A percentile compares a stretch with the other conserved stretches of the same genome.
These are phyloP conservation scores for Neostethus bicornis DNA, from an alignment of 2,797 vertebrate genomes.

Conservation along the genomic window DNA sequence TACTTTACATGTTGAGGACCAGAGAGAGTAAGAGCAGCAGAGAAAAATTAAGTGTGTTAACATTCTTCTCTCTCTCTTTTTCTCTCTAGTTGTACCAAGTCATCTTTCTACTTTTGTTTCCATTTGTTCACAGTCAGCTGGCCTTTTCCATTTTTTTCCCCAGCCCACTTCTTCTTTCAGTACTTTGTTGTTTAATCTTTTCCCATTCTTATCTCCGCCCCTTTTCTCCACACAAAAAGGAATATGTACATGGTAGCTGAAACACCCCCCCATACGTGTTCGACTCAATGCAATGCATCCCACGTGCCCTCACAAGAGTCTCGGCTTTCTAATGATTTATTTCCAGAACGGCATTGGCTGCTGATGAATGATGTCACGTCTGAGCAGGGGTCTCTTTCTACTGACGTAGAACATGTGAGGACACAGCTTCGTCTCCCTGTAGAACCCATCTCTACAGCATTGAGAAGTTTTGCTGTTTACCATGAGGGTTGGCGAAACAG, in stretches of 20 bases:
- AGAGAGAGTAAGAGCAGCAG: constrained; percentile 48
- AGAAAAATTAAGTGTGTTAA: constrained; percentile 54
- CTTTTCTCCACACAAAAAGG: neutral
- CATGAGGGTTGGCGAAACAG: neutral
- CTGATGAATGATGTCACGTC: constrained; percentile 28
- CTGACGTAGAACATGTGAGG: constrained; percentile 13
- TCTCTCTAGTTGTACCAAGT: constrained; percentile 36
- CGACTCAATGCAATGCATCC: neutral
- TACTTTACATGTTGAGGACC: constrained; percentile 57
- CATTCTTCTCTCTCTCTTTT: constrained; percentile 64
- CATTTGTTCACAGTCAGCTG: constrained; percentile 54
- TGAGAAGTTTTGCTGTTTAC: constrained; percentile 6
- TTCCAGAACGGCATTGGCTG: constrained; percentile 16
- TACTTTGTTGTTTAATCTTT: neutral
- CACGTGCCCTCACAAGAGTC: neutral
- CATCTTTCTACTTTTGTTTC: constrained; percentile 54
- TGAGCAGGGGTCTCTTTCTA: constrained; percentile 12
- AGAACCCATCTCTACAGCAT: no score
- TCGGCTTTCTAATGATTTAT: constrained; percentile 11
- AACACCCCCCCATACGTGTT: neutral
- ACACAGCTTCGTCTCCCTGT: neutral
- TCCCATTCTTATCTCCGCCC: neutral
- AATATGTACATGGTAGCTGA: neutral
- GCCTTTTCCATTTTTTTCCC: constrained; percentile 30
- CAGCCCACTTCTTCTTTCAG: constrained; percentile 16